phyloP scores from a whole-genome alignment of 2,113 vertebrate species.

The Lasiurus cinereus region DNA sequence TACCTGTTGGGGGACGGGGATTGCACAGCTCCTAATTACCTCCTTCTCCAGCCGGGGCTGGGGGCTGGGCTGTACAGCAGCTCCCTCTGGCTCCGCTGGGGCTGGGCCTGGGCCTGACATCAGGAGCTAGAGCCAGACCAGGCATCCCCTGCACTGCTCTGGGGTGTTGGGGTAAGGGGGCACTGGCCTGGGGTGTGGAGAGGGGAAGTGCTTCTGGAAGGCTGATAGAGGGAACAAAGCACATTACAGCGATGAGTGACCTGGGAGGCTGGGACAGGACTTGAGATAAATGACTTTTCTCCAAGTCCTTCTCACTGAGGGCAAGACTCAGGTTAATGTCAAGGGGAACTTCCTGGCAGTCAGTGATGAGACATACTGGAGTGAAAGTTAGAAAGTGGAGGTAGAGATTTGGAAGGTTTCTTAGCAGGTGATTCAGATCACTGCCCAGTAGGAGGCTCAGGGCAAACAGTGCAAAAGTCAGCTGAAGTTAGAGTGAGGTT shows the following conservation, averaged over 20 bases:
- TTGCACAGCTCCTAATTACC: conserved; percentile 79
- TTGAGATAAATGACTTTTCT: conserved; percentile 53
- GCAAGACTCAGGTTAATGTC: conserved; percentile 39
- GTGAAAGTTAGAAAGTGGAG: neutral
- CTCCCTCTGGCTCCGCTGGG: neutral
- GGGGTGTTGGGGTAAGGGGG: neutral
- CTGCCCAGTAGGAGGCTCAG: neutral
- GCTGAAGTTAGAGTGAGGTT: neutral
- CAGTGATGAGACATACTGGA: neutral
- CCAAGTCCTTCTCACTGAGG: neutral
- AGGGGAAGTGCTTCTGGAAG: neutral
- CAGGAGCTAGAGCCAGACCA: conserved; percentile 32
- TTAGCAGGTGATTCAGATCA: neutral
- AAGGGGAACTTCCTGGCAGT: neutral
- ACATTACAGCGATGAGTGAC: neutral
- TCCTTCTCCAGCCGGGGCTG: conserved; percentile 63
- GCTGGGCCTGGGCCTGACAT: conserved; percentile 34
- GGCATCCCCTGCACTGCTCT: neutral
- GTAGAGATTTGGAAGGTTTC: neutral
- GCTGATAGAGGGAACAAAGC: neutral
- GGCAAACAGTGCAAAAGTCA: neutral
- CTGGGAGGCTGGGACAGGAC: neutral
- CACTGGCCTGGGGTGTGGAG: neutral
- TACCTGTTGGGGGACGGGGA: conserved; percentile 84
- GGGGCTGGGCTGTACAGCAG: conserved; percentile 55